Evolutionary conservation across 2,113 vertebrate genomes (phyloP).

Genomic region (Miniopterus natalensis): DNA sequence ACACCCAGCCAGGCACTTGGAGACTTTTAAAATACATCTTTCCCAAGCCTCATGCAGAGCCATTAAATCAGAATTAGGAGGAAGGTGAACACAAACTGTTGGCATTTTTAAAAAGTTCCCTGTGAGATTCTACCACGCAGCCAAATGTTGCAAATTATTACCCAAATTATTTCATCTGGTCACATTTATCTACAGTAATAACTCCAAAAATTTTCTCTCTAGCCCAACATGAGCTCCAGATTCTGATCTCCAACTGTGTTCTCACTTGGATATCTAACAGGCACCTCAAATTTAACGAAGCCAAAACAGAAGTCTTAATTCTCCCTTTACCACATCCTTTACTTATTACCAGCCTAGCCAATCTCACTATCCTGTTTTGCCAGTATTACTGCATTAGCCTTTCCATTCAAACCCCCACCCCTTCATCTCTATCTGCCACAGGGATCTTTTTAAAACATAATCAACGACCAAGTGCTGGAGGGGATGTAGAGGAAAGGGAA

Average conservation of each 20-base stretch:
- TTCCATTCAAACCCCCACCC: background rate
- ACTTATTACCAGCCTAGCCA: background rate
- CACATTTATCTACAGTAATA: background rate
- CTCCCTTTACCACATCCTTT: background rate
- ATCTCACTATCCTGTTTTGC: background rate
- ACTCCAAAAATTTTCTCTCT: background rate
- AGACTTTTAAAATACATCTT: constrained; percentile 32
- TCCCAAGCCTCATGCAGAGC: background rate
- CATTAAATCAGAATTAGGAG: constrained; percentile 50
- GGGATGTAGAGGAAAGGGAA: background rate
- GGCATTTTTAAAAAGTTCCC: background rate
- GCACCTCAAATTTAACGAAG: constrained; percentile 53
- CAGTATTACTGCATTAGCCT: background rate
- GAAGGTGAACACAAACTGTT: background rate
- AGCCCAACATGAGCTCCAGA: constrained; percentile 3
- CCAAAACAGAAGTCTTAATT: constrained; percentile 13
- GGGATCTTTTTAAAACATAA: background rate
- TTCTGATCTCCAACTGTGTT: background rate
- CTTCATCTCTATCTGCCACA: background rate
- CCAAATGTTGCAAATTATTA: constrained; percentile 24
- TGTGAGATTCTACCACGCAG: background rate
- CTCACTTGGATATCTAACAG: background rate
- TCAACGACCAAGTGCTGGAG: background rate
- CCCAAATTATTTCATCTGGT: background rate
- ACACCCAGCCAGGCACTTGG: background rate